Percentiles rank a stretch among this genome's conserved stretches.
Conservation (phyloP, 1,140 invertebrate genomes). For the Sipha flava region DNA sequence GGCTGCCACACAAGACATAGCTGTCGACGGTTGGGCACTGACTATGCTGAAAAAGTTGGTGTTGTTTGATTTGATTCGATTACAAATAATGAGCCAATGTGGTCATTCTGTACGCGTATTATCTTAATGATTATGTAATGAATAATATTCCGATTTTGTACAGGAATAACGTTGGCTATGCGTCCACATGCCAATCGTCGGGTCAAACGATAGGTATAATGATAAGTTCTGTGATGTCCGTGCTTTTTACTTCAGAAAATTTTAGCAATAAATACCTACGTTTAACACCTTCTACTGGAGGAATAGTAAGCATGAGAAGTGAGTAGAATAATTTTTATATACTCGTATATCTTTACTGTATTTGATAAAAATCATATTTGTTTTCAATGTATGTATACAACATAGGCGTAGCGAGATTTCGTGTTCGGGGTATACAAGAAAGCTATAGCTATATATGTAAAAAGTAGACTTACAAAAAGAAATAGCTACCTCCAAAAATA, state of each 20-base stretch:
- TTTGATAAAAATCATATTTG: too few relatives aligned
- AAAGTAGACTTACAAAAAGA: too few relatives aligned
- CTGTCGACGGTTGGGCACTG: conserved; percentile 98
- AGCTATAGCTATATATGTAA: too few relatives aligned
- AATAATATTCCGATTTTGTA: not conserved
- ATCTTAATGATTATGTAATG: too few relatives aligned
- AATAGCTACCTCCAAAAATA: too few relatives aligned
- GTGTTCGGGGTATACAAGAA: too few relatives aligned
- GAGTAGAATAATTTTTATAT: too few relatives aligned
- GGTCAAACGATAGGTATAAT: conserved; percentile 98
- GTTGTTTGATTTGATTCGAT: not conserved
- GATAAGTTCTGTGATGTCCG: conserved; percentile 91
- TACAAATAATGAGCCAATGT: too few relatives aligned
- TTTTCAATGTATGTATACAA: too few relatives aligned
- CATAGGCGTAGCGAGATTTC: too few relatives aligned
- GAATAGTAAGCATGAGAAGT: conserved; percentile 78
- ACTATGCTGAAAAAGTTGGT: conserved; percentile 88
- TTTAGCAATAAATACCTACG: conserved; percentile 93
- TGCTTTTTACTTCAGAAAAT: conserved; percentile 88
- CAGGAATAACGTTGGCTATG: conserved; percentile 86
- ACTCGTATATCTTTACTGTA: too few relatives aligned
- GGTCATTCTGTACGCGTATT: too few relatives aligned
- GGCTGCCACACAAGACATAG: conserved; percentile 98
- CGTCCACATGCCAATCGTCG: conserved; percentile 96
- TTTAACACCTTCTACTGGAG: conserved; percentile 55